phyloP scores from a whole-genome alignment of 2,797 vertebrate genomes.

The Acanthurus leucopareius region DNA sequence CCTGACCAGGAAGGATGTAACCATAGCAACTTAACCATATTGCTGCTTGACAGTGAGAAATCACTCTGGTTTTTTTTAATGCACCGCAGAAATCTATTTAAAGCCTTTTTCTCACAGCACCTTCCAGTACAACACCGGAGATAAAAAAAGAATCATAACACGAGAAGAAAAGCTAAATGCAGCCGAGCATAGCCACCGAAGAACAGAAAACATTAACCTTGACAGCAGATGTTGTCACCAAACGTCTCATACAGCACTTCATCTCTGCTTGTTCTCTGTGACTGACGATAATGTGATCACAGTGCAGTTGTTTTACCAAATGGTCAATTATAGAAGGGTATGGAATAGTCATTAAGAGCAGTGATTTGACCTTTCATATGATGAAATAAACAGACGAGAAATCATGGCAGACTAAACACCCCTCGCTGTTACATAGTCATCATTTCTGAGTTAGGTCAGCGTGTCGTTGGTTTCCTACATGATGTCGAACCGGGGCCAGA shows the following conservation, averaged over 20 bases:
- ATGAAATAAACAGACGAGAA: too few species aligned
- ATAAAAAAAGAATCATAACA: constrained; percentile 9
- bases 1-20: constrained; percentile 52
- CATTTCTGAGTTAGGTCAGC: constrained; percentile 21
- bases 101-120: constrained; percentile 36
- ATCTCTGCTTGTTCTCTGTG: constrained; percentile 1
- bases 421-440: constrained; percentile 19
- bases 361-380: background rate
- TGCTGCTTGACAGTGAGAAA: constrained; percentile 46
- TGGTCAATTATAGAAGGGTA: background rate
- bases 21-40: constrained; percentile 68
- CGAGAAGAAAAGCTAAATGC: constrained; percentile 9
- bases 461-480: constrained; percentile 31
- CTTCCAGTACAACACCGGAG: constrained; percentile 23
- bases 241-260: too few species aligned
- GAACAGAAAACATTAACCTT: background rate
- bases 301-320: background rate
- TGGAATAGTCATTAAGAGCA: constrained; percentile 1
- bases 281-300: constrained; percentile 2
- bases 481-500: constrained; percentile 28
- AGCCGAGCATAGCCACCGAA: background rate
- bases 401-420: background rate
- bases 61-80: constrained; percentile 45
- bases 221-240: constrained; percentile 1
- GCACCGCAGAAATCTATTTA: constrained; percentile 57